Conservation (phyloP, 2,888 invertebrate species). For the Leptinotarsa haldemani region DNA sequence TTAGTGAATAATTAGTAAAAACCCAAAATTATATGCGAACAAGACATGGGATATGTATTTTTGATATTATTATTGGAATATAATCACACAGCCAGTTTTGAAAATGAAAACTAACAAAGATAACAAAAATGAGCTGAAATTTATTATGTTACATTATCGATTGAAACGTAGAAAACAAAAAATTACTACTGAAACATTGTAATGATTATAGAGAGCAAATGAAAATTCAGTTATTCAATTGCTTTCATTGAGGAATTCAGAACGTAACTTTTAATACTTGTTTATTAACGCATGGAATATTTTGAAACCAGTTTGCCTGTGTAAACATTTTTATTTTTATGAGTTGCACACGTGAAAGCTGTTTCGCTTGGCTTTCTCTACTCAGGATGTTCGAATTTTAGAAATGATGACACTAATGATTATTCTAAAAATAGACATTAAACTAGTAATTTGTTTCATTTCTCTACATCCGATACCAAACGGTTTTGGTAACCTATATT, state of each 20-base stretch:
- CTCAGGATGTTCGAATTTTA: slow-evolving; percentile 27
- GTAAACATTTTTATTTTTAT: slow-evolving; percentile 37
- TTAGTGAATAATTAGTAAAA: too few relatives aligned
- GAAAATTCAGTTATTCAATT: slow-evolving; percentile 24
- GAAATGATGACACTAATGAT: slow-evolving; percentile 22
- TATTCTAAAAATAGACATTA: slow-evolving; percentile 13
- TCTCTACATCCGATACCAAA: background rate
- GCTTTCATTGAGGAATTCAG: slow-evolving; percentile 41
- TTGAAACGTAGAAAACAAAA: too few relatives aligned
- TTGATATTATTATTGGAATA: too few relatives aligned
- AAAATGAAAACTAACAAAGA: too few relatives aligned
- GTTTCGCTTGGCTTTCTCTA: slow-evolving; percentile 41
- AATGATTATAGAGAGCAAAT: slow-evolving; percentile 1
- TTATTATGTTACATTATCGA: too few relatives aligned
- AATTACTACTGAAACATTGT: background rate
- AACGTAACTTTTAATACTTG: slow-evolving; percentile 33
- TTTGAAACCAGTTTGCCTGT: slow-evolving; percentile 38
- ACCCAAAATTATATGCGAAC: too few relatives aligned
- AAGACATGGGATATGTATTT: too few relatives aligned
- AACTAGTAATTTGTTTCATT: slow-evolving; percentile 6
- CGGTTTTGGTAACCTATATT: too few relatives aligned
- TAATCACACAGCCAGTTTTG: too few relatives aligned
- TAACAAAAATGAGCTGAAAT: too few relatives aligned
- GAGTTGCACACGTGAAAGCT: slow-evolving; percentile 40
- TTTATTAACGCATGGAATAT: slow-evolving; percentile 34